Conservation (phyloP, 2,113 vertebrate genomes). For the Poecilia latipinna region DNA sequence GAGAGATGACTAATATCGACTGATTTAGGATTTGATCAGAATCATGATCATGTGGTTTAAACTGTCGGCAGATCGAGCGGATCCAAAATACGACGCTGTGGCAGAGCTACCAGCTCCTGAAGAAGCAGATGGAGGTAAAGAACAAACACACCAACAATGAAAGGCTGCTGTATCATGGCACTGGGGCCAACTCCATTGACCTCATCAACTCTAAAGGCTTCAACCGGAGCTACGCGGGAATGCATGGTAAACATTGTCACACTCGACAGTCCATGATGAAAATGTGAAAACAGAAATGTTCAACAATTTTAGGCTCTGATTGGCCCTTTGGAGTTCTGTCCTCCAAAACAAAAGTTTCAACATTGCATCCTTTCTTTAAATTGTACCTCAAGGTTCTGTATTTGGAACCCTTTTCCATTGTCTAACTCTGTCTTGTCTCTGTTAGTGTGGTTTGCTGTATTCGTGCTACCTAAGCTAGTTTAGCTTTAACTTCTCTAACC, state of each 20-base stretch:
- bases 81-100: constrained; percentile 86
- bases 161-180: constrained; percentile 87
- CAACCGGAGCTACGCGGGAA: constrained; percentile 89
- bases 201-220: constrained; percentile 84
- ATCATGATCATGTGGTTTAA: not conserved
- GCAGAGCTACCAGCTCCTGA: constrained; percentile 86
- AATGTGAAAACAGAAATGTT: not conserved
- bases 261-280: not conserved
- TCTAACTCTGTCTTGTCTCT: too few relatives aligned
- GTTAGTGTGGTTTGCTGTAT: not conserved
- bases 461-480: not conserved
- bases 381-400: not conserved
- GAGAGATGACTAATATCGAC: not conserved
- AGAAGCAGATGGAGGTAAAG: constrained; percentile 83
- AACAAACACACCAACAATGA: constrained; percentile 83
- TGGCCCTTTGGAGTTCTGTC: not conserved
- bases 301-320: not conserved
- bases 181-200: constrained; percentile 46
- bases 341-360: too few relatives aligned
- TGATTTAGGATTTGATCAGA: not conserved
- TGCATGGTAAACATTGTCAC: constrained; percentile 78
- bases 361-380: not conserved
- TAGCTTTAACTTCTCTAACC: not conserved
- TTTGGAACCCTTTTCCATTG: not conserved
- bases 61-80: constrained; percentile 84